Evolutionary conservation across 2,797 vertebrate species (phyloP).

Genomic region (Tenualosa thibaudeaui): DNA sequence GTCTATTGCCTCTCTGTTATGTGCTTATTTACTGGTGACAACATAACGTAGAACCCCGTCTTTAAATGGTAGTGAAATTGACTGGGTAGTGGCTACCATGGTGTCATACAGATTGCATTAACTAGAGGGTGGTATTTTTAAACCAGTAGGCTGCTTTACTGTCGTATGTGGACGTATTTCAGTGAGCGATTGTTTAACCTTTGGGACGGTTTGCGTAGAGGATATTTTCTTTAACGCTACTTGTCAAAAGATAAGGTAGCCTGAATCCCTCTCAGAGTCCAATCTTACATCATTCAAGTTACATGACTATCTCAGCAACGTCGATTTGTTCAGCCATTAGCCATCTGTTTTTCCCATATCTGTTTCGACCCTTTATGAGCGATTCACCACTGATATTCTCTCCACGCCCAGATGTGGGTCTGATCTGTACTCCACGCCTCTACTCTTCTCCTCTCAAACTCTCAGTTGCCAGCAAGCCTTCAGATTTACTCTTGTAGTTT

Average conservation of each 20-base stretch:
- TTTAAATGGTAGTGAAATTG: not conserved
- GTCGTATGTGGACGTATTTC: not conserved
- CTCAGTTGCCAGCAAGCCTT: no score
- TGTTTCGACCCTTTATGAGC: not conserved
- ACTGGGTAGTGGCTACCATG: not conserved
- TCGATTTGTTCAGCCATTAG: not conserved
- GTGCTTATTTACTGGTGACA: no score
- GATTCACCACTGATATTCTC: no score
- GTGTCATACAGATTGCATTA: not conserved
- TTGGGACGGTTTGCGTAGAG: no score
- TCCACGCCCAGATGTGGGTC: no score
- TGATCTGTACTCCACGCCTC: no score
- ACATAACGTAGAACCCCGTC: not conserved
- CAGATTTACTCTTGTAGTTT: no score
- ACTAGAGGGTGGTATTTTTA: not conserved
- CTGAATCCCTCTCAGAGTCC: not conserved
- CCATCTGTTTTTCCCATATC: not conserved
- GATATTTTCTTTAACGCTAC: not conserved
- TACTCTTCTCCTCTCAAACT: no score
- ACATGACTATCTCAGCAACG: not conserved
- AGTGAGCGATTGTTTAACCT: no score
- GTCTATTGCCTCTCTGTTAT: not conserved
- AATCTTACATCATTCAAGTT: constrained; percentile 6
- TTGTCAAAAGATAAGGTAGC: not conserved
- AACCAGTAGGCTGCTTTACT: not conserved